Conservation (phyloP, 2,113 vertebrate species). For the Seriola dumerili region DNA sequence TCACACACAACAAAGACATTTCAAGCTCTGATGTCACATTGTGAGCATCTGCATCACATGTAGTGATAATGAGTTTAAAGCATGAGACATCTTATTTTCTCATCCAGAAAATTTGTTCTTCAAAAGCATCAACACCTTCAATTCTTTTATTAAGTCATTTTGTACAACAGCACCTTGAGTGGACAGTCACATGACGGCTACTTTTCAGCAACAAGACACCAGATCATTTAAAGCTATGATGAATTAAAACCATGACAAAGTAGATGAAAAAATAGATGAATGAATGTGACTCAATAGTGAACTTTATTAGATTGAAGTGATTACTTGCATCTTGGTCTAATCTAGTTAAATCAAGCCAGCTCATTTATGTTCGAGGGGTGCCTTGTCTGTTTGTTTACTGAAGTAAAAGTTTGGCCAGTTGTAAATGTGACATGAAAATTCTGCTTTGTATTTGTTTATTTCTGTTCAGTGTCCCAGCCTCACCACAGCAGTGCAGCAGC, state of each 20-base stretch:
- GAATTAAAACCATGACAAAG: background rate
- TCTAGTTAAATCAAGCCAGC: background rate
- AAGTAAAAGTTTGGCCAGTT: background rate
- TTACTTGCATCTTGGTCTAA: background rate
- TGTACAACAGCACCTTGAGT: too few relatives aligned
- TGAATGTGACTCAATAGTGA: background rate
- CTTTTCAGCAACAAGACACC: background rate
- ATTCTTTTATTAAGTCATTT: too few relatives aligned
- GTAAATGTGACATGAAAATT: background rate
- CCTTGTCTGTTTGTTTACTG: background rate
- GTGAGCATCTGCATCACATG: background rate
- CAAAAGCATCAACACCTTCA: too few relatives aligned
- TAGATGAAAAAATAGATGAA: background rate
- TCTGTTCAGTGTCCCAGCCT: constrained; percentile 65
- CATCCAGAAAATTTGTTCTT: background rate
- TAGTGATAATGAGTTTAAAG: background rate
- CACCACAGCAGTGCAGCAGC: constrained; percentile 80
- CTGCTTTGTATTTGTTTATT: background rate
- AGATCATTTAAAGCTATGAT: too few relatives aligned
- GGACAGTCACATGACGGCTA: too few relatives aligned
- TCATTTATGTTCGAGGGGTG: background rate
- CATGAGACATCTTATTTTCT: background rate
- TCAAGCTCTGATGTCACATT: constrained; percentile 33
- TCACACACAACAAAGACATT: constrained; percentile 31
- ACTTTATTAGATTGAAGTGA: background rate